Base-by-base conservation (phyloP, 2,797 vertebrate genomes). In the Parauchenoglanis punctatus region DNA sequence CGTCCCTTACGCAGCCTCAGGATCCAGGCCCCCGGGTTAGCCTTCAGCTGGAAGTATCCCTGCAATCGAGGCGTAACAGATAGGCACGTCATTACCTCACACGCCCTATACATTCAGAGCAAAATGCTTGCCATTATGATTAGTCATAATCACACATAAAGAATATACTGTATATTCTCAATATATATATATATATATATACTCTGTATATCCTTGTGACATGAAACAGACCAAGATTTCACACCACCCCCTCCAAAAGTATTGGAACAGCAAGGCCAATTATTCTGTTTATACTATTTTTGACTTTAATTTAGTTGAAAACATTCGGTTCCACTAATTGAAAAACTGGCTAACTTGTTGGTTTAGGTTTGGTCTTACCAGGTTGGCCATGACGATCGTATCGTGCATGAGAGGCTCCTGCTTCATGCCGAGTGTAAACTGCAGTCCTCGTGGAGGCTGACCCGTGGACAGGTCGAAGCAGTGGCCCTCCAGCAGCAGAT, bases 11-110 rank as follows among this genome's bases (percentile, higher is more conserved):
- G 97, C 89, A 99, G 91, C 85, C 95, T 96, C 87, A 99, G 92
- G 0, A 87, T 96, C 98, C 98, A 99, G 76, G 97, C 96, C 20
- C 98, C 99, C 8, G 99, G 98, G 91, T 98, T 99, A 89, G 98
- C 97, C 96, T 99, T 99, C 90, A 99, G 93, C 87, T 99, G 99
- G 94, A 99, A 99, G 95, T 99, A 99, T 0, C 99, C 99, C 99
- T 98, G 95, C 84, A 56, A 7, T 40, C 40, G 40, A 40, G 40
- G 40, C 40, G 40, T 11, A 54, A 25, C 17, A 23, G 17, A 17
- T 49, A 12, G 3, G 11, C 17, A 20, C 58, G 59, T 18, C 25
- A 67, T 52, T 23, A 4, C 1, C 40, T n/a, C 12, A 5, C 31
- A 25, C 5, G 13, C 10, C 40, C 0, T 20, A 18, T 12, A 58